Evolutionary conservation across 64 coral and sea anemone genomes (phyloP).

Genomic region (Orbicella faveolata): DNA sequence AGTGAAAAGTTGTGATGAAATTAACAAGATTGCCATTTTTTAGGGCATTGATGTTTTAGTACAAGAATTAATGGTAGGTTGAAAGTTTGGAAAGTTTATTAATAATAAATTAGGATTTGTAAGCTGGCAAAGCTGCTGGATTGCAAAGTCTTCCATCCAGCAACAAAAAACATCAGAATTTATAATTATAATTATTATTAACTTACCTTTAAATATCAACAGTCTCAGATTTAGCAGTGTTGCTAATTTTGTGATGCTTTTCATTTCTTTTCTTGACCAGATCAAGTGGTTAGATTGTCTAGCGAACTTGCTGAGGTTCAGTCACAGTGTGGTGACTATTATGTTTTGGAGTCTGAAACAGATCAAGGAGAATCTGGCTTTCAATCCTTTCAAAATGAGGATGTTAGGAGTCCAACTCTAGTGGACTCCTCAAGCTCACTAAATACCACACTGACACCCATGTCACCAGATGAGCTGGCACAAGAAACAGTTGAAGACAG

Average conservation of each 20-base stretch:
- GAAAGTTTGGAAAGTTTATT: too few species aligned
- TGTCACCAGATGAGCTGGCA: not conserved
- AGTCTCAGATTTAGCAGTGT: too few species aligned
- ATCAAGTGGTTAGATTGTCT: constrained; percentile 66
- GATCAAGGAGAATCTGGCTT: constrained; percentile 30
- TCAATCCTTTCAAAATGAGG: constrained; percentile 10
- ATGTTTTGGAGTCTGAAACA: constrained; percentile 29
- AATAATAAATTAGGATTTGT: too few species aligned
- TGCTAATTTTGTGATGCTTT: not conserved
- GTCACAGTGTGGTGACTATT: constrained; percentile 24
- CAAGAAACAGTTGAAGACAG: constrained; percentile 1
- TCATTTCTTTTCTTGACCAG: constrained; percentile 36
- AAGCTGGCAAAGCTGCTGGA: too few species aligned
- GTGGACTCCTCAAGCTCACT: not conserved
- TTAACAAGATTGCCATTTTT: too few species aligned
- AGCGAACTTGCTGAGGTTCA: constrained; percentile 31
- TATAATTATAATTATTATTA: too few species aligned
- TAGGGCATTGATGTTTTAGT: too few species aligned
- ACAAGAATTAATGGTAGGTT: too few species aligned
- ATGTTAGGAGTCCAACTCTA: not conserved
- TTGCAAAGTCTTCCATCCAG: too few species aligned
- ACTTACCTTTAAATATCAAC: too few species aligned
- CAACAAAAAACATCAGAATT: too few species aligned
- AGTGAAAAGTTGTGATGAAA: too few species aligned
- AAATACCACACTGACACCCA: constrained; percentile 4